Evolutionary conservation across 2,888 invertebrate genomes (phyloP).

Genomic region (Scaptomyza polygonia): DNA sequence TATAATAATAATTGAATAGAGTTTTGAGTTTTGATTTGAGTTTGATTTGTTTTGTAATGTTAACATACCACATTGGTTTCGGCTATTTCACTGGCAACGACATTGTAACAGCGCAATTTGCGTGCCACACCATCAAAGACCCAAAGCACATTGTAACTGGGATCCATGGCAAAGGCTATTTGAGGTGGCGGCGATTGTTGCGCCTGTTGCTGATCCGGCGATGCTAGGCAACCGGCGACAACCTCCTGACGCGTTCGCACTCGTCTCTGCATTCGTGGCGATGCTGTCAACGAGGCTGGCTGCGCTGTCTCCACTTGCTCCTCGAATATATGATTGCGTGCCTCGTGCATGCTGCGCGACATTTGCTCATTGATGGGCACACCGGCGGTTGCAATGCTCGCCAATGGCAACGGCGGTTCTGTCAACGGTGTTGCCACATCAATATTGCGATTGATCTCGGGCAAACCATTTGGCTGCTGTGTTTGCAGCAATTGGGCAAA

Average conservation of each 20-base stretch:
- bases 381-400: conserved; percentile 56
- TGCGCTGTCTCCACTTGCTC: conserved; percentile 51
- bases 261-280: conserved; percentile 45
- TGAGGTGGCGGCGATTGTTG: conserved; percentile 73
- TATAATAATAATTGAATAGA: background rate
- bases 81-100: conserved; percentile 90
- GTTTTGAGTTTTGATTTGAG: background rate
- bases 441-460: conserved; percentile 83
- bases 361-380: conserved; percentile 83
- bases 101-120: conserved; percentile 91
- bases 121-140: conserved; percentile 89
- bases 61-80: conserved; percentile 74
- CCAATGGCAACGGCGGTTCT: conserved; percentile 28
- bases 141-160: conserved; percentile 97
- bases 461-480: conserved; percentile 72
- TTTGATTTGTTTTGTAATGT: background rate
- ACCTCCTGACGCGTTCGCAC: conserved; percentile 57
- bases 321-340: conserved; percentile 83
- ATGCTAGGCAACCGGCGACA: conserved; percentile 18
- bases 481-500: conserved; percentile 90
- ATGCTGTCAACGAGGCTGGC: conserved; percentile 35
- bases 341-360: conserved; percentile 84
- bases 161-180: conserved; percentile 88
- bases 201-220: conserved; percentile 62
- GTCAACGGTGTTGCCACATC: conserved; percentile 61